phyloP scores from a whole-genome alignment of 2,113 vertebrate species.

The Nettapus auritus region DNA sequence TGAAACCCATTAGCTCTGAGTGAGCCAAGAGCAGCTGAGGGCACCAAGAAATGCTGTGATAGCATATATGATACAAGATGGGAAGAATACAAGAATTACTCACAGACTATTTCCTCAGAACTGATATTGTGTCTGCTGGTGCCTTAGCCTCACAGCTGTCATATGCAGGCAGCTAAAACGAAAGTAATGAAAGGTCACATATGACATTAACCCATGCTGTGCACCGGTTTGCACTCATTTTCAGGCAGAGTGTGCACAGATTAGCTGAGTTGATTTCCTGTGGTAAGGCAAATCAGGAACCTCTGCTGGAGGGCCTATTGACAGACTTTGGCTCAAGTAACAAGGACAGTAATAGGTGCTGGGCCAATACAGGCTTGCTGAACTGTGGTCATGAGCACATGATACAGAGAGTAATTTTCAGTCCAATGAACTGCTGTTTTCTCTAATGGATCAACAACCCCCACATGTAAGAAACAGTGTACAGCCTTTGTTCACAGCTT shows the following conservation, averaged over 20 bases:
- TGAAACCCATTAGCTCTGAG: background rate
- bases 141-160: background rate
- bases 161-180: background rate
- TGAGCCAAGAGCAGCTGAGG: background rate
- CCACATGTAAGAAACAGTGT: background rate
- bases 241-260: rapidly evolving
- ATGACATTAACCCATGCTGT: background rate
- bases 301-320: rapidly evolving
- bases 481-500: background rate
- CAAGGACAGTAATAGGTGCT: background rate
- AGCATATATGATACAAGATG: background rate
- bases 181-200: background rate
- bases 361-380: background rate
- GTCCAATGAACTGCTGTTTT: background rate
- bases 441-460: background rate
- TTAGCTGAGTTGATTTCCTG: background rate
- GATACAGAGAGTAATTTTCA: background rate
- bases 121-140: background rate
- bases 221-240: rapidly evolving
- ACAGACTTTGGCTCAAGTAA: rapidly evolving
- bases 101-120: background rate
- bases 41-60: background rate
- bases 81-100: background rate
- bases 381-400: background rate
- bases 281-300: background rate